Evolutionary conservation across 2,113 vertebrate genomes (phyloP).

Genomic region (Fulica atra): DNA sequence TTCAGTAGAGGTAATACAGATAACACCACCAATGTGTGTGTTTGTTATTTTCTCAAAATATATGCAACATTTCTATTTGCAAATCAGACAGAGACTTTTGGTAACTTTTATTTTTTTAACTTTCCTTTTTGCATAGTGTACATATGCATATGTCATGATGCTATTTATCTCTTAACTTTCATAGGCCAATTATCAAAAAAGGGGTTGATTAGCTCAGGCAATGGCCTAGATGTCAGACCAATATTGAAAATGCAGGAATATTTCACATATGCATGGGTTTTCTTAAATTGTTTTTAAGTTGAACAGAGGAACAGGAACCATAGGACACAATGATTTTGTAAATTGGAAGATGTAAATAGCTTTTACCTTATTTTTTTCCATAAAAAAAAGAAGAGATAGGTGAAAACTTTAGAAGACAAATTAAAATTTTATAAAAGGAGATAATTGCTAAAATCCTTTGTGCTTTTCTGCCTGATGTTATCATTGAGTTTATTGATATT

Average conservation of each 20-base stretch:
- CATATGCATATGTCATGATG: neutral
- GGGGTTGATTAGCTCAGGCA: neutral
- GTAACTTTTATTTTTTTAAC: neutral
- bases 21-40: slow-evolving; percentile 30
- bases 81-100: neutral
- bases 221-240: neutral
- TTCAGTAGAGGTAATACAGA: slow-evolving; percentile 62
- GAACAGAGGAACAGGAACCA: neutral
- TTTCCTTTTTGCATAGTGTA: neutral
- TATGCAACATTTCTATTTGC: neutral
- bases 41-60: slow-evolving; percentile 38
- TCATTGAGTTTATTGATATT: neutral
- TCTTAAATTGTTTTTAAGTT: neutral
- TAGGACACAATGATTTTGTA: neutral
- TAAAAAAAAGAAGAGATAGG: neutral
- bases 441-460: neutral
- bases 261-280: accelerated
- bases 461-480: neutral
- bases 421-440: neutral
- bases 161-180: neutral
- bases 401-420: neutral
- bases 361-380: neutral
- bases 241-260: neutral
- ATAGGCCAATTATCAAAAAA: neutral
- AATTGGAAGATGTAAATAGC: neutral